phyloP scores from a whole-genome alignment of 2,113 vertebrate genomes.

The Alligator mississippiensis region DNA sequence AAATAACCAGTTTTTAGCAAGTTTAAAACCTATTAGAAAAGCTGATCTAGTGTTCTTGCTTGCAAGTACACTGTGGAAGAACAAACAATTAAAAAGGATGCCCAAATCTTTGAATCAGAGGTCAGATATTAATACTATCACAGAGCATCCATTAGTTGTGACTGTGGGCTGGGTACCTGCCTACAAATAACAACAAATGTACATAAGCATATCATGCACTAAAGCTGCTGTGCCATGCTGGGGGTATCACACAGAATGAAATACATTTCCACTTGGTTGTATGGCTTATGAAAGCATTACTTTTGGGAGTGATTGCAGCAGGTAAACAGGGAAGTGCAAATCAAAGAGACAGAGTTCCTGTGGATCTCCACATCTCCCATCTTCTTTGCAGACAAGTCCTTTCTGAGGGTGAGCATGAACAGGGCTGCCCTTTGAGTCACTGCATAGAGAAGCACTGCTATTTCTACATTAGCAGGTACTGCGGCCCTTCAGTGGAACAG shows the following conservation, averaged over 20 bases:
- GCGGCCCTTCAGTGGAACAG: background rate
- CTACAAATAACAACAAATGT: background rate
- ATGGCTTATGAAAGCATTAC: background rate
- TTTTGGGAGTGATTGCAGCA: background rate
- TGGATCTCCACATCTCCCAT: background rate
- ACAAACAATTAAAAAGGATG: background rate
- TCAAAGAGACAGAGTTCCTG: background rate
- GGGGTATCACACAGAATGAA: background rate
- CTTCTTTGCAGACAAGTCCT: background rate
- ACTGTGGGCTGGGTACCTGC: background rate
- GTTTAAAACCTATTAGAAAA: background rate
- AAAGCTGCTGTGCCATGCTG: background rate
- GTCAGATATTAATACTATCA: background rate
- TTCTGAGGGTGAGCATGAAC: background rate
- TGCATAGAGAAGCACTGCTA: background rate
- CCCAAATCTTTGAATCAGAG: background rate
- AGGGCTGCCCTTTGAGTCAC: background rate
- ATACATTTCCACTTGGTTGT: rapidly evolving
- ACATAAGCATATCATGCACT: background rate
- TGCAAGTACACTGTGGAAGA: background rate
- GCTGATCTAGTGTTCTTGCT: background rate
- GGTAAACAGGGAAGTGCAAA: background rate
- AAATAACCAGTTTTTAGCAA: background rate
- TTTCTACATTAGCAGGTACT: background rate
- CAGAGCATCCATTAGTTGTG: background rate